Base-by-base conservation (phyloP, 92 coral and sea anemone species). In the Actinernus sp. region DNA sequence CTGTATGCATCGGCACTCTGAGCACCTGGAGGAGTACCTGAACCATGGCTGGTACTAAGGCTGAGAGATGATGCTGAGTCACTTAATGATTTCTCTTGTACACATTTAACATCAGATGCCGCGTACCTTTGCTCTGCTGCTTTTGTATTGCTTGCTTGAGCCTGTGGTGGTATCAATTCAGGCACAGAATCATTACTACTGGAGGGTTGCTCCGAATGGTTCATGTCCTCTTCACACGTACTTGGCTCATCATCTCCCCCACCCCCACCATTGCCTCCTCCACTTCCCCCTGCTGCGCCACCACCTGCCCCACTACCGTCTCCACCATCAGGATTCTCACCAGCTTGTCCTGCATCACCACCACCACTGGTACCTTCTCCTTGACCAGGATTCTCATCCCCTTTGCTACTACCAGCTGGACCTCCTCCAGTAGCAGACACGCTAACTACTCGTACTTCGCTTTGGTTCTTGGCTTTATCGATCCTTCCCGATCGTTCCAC, bases 161-260 rank as follows among this genome's bases (percentile, higher is more conserved):
- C 5, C 43, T 32, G 11, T 22, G 65, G 76, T 10, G 76, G 76
- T 19, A 78, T 34, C 7, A 85, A 43, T 0, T 47, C 43, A 22
- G 91, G 91, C 6, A 78, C 18, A 36, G 69, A 73, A 6, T 38
- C 47, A 36, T 66, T 67, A 71, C 80, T 63, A 56, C 71, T 62
- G 18, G 85, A 39, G 4, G 65, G 23, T 11, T 58, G 67, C 31
- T 83, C 89, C 8, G 83, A 49, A 52, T 76, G 84, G 9, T 59
- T 37, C 4, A 83, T 73, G 44, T 79, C 77, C 31, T 84, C 88
- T 22, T 89, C 72, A 31, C 74, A 71, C 14, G 63, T 49, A 34
- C 71, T 58, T 25, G 76, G 88, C 31, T 79, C 78, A 44, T 28
- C 68, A 41, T 17, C 61, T 14, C 40, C 29, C 31, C 46, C 54